Evolutionary conservation across 2,797 vertebrate species (phyloP).

Genomic region (Linurgus olivaceus): DNA sequence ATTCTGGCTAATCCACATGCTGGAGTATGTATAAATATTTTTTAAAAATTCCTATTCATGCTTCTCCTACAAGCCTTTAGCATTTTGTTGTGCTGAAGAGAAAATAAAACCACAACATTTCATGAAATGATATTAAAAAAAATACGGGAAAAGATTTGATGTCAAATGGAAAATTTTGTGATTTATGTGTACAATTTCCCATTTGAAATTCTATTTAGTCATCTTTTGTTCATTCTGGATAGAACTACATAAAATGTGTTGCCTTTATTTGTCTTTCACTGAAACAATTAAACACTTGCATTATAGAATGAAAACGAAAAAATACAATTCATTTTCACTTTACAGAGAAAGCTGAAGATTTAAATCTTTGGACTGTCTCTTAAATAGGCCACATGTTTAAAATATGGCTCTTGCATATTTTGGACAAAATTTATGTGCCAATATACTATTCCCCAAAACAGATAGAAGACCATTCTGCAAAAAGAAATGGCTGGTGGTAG

Average conservation of each 20-base stretch:
- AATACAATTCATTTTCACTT: not conserved
- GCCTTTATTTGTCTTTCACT: not conserved
- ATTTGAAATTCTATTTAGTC: not conserved
- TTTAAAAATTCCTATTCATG: not conserved
- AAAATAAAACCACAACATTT: not conserved
- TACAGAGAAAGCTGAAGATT: not conserved
- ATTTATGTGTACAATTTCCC: conserved; percentile 29
- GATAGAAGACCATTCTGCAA: not conserved
- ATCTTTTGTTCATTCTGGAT: conserved; percentile 16
- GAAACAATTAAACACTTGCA: conserved; percentile 21
- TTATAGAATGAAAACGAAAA: conserved; percentile 15
- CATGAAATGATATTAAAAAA: not conserved
- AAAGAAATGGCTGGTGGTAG: conserved; percentile 14
- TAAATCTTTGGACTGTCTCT: not conserved
- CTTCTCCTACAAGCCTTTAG: not conserved
- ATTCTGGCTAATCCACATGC: not conserved
- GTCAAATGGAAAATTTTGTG: not conserved
- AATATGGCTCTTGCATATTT: conserved; percentile 44
- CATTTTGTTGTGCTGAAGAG: not conserved
- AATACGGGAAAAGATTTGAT: not conserved
- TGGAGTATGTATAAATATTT: not conserved
- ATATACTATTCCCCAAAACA: not conserved
- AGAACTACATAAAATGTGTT: not conserved
- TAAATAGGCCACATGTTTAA: conserved; percentile 1
- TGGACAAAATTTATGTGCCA: conserved; percentile 39